phyloP scores from a whole-genome alignment of 2,888 invertebrate species.

The Teleogryllus oceanicus region DNA sequence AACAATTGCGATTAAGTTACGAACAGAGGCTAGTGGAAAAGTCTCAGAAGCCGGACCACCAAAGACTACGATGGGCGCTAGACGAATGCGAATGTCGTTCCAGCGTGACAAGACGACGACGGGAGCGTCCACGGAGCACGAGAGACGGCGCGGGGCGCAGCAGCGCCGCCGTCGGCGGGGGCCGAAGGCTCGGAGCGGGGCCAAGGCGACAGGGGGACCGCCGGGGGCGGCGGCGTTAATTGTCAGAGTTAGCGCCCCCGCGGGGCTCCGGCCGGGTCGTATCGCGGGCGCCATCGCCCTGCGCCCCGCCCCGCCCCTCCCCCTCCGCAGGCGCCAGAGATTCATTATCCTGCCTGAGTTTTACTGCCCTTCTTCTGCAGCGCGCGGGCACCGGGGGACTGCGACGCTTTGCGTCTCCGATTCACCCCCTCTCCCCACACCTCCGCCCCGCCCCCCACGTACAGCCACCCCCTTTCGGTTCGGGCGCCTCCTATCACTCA shows the following conservation, averaged over 20 bases:
- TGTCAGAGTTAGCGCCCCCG: neutral
- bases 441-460: neutral
- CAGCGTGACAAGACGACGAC: too few species aligned
- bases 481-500: neutral
- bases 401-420: neutral
- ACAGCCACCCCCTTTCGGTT: neutral
- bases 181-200: neutral
- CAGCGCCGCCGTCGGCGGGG: neutral
- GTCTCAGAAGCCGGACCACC: too few species aligned
- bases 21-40: too few species aligned
- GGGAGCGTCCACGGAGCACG: neutral
- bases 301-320: neutral
- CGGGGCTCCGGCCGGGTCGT: neutral
- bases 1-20: too few species aligned
- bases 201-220: neutral
- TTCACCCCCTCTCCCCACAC: neutral
- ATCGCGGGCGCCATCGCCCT: neutral
- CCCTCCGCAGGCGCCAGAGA: constrained; percentile 18
- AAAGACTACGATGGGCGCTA: too few species aligned
- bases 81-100: too few species aligned
- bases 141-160: too few species aligned
- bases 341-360: constrained; percentile 3
- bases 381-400: too few species aligned
- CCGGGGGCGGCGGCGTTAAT: neutral
- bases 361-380: constrained; percentile 12